Conservation (phyloP, 2,888 invertebrate genomes). For the Leistus spinibarbis region DNA sequence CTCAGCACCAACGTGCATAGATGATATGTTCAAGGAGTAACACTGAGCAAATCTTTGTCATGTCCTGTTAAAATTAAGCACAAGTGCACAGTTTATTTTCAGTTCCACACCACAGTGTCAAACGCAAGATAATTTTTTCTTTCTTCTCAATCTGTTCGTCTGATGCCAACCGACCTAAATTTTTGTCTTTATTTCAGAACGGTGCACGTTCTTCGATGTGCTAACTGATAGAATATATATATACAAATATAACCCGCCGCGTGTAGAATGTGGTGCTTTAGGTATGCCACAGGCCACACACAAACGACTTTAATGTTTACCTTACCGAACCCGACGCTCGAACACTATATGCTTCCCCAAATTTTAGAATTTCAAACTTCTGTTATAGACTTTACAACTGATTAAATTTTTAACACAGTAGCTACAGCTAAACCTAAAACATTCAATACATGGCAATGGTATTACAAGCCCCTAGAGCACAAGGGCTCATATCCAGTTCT, state of each 20-base stretch:
- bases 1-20: background rate
- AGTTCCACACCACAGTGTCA: background rate
- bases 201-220: background rate
- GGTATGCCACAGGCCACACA: background rate
- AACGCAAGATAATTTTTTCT: background rate
- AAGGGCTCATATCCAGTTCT: too few species aligned
- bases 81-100: background rate
- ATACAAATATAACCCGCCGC: background rate
- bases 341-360: background rate
- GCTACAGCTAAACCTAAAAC: too few species aligned
- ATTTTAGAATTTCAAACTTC: background rate
- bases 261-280: background rate
- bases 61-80: background rate
- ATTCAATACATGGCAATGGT: too few species aligned
- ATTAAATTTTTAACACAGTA: background rate
- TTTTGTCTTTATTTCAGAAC: background rate
- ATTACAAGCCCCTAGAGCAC: too few species aligned
- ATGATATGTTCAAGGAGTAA: background rate
- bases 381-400: background rate
- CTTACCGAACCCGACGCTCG: background rate
- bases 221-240: background rate
- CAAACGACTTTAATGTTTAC: background rate
- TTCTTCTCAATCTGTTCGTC: background rate
- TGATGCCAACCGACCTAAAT: conserved; percentile 1
- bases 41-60: background rate